Conservation (phyloP, 2,113 vertebrate genomes). For the Romanogobio albipinnatus region DNA sequence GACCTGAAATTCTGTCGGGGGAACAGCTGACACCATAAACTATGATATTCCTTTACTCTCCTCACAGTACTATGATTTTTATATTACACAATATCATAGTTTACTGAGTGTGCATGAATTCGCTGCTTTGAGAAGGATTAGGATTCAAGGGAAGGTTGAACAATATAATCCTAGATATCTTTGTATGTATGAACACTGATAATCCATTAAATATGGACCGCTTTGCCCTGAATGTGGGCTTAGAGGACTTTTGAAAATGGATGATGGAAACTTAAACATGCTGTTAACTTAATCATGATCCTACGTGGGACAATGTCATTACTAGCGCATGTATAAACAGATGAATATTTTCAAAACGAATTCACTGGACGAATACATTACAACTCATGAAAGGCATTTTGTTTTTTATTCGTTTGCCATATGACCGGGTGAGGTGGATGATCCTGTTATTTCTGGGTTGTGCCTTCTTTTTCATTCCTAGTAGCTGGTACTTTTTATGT, state of each 20-base stretch:
- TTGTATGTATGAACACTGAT: slow-evolving; percentile 59
- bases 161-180: slow-evolving; percentile 50
- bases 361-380: not conserved
- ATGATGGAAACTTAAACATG: slow-evolving; percentile 4
- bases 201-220: slow-evolving; percentile 58
- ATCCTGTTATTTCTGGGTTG: slow-evolving; percentile 61
- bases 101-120: slow-evolving; percentile 71
- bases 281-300: slow-evolving; percentile 12
- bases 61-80: slow-evolving; percentile 43
- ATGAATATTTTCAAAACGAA: slow-evolving; percentile 27
- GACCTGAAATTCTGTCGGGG: slow-evolving; percentile 5
- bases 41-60: slow-evolving; percentile 37
- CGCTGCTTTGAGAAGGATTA: slow-evolving; percentile 61
- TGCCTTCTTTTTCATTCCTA: slow-evolving; percentile 66
- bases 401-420: not conserved
- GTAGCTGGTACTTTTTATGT: slow-evolving; percentile 30
- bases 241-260: not conserved
- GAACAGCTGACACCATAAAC: slow-evolving; percentile 30
- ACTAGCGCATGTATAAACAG: slow-evolving; percentile 37
- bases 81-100: slow-evolving; percentile 55
- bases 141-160: slow-evolving; percentile 45
- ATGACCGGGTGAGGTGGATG: slow-evolving; percentile 30
- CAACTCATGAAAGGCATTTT: not conserved
- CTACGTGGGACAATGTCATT: slow-evolving; percentile 1
- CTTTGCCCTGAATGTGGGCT: slow-evolving; percentile 52